Percentiles rank a stretch among this genome's conserved stretches.
phyloP scores from a whole-genome alignment of 1,140 invertebrate species.

The Limonius californicus region DNA sequence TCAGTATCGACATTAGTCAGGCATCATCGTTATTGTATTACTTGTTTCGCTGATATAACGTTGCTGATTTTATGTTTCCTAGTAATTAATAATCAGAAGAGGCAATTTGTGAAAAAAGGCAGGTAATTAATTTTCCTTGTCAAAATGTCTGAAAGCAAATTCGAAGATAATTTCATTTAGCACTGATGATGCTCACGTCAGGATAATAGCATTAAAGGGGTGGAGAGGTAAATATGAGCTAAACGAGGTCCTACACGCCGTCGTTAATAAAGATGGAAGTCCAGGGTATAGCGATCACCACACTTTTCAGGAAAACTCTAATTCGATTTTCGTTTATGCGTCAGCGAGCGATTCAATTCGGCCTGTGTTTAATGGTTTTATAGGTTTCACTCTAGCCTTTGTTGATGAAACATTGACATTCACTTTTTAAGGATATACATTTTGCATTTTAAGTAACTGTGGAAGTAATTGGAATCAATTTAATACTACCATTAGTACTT shows the following conservation, averaged over 20 bases:
- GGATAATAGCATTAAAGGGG: not conserved
- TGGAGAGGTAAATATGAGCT: not conserved
- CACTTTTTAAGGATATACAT: too few relatives aligned
- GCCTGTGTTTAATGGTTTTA: too few relatives aligned
- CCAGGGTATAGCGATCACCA: too few relatives aligned
- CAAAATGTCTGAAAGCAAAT: not conserved
- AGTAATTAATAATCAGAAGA: not conserved
- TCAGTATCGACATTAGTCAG: not conserved
- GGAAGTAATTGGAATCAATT: too few relatives aligned
- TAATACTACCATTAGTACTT: too few relatives aligned
- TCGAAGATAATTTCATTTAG: not conserved
- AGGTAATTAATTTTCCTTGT: not conserved
- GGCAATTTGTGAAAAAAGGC: not conserved
- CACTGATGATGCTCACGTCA: not conserved
- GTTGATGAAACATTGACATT: too few relatives aligned
- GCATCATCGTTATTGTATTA: not conserved
- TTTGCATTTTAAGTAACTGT: too few relatives aligned
- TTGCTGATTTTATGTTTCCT: not conserved
- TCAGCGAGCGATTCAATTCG: too few relatives aligned
- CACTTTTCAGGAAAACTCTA: too few relatives aligned
- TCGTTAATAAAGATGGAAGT: too few relatives aligned
- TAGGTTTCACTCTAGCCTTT: too few relatives aligned
- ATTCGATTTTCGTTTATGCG: too few relatives aligned
- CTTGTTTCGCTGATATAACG: not conserved
- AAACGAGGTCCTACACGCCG: not conserved